Evolutionary conservation across 1,140 invertebrate genomes (phyloP).

Genomic region (Pogonomyrmex barbatus): DNA sequence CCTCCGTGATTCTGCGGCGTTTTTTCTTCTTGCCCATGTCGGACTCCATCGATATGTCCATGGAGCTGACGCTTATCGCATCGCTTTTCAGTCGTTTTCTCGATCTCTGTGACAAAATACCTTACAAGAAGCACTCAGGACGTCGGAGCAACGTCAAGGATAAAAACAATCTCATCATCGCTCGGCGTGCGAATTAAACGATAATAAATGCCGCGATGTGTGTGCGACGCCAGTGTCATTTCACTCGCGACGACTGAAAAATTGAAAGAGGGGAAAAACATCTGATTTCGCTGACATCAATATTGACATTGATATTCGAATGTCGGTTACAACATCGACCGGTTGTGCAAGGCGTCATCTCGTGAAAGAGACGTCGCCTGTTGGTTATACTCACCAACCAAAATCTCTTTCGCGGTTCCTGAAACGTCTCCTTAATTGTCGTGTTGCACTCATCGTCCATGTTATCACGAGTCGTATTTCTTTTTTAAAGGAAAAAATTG

Average conservation of each 20-base stretch:
- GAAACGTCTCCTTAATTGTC: slow-evolving; percentile 80
- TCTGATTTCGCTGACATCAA: background rate
- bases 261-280: background rate
- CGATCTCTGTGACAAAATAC: slow-evolving; percentile 77
- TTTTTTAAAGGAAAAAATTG: background rate
- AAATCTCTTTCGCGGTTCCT: slow-evolving; percentile 82
- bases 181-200: background rate
- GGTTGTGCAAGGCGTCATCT: background rate
- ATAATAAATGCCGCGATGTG: background rate
- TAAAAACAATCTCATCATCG: background rate
- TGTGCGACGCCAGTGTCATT: background rate
- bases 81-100: slow-evolving; percentile 83
- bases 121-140: background rate
- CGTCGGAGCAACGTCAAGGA: background rate
- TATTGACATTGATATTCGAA: slow-evolving; percentile 32
- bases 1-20: slow-evolving; percentile 82
- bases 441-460: slow-evolving; percentile 76
- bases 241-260: background rate
- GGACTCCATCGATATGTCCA: slow-evolving; percentile 82
- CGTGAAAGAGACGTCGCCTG: background rate
- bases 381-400: slow-evolving; percentile 79
- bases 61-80: slow-evolving; percentile 81
- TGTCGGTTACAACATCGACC: slow-evolving; percentile 20
- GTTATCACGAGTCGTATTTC: background rate
- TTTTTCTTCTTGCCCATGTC: slow-evolving; percentile 81